Conservation (phyloP, 1,140 invertebrate genomes). For the Nilaparvata lugens region DNA sequence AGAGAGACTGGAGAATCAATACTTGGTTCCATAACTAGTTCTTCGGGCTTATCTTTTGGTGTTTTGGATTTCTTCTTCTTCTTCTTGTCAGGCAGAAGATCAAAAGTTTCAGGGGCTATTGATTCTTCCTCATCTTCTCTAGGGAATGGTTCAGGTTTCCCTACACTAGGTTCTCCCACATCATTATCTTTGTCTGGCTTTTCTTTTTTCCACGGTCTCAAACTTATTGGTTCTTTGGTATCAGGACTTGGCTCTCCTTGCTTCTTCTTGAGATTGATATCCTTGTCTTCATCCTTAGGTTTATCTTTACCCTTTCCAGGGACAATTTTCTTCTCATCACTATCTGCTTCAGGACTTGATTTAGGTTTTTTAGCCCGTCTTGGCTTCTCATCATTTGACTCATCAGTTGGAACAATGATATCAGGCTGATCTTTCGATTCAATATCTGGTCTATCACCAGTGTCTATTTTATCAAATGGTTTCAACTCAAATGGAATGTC, state of each 20-base stretch:
- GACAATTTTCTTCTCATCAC: conserved; percentile 37
- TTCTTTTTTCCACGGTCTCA: conserved; percentile 24
- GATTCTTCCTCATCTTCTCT: conserved; percentile 20
- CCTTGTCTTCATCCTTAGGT: conserved; percentile 30
- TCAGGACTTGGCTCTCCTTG: conserved; percentile 32
- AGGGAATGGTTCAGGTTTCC: conserved; percentile 21
- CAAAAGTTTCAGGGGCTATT: conserved; percentile 12
- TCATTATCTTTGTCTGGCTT: conserved; percentile 15
- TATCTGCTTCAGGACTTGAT: conserved; percentile 17
- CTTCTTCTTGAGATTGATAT: conserved; percentile 37
- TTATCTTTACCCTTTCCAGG: conserved; percentile 33
- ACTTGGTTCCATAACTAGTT: neutral
- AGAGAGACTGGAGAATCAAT: neutral
- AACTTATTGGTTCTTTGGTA: conserved; percentile 24
- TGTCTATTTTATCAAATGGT: conserved; percentile 25
- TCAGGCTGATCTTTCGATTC: conserved; percentile 21
- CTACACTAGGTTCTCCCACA: conserved; percentile 9
- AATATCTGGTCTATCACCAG: conserved; percentile 22
- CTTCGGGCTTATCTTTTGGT: conserved; percentile 6
- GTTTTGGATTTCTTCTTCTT: conserved; percentile 12
- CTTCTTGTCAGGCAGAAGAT: conserved; percentile 14
- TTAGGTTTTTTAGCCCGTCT: conserved; percentile 29
- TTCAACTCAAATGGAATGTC: conserved; percentile 23
- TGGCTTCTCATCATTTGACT: conserved; percentile 21
- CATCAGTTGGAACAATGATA: conserved; percentile 17